phyloP scores from a whole-genome alignment of 1,140 invertebrate species.

The Listronotus oregonensis region DNA sequence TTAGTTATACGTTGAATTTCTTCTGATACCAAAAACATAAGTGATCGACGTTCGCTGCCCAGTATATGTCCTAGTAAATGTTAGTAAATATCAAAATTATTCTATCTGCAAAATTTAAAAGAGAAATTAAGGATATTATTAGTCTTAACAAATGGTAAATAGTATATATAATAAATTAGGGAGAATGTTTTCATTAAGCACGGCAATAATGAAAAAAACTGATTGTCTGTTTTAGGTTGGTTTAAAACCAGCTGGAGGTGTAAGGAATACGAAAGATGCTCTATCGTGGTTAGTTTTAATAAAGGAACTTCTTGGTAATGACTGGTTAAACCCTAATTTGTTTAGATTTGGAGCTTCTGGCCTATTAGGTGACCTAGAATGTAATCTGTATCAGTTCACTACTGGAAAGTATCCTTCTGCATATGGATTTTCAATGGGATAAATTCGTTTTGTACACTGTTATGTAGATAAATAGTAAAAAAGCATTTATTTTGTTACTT shows the following conservation, averaged over 20 bases:
- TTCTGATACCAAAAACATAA: too few relatives aligned
- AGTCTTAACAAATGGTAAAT: too few relatives aligned
- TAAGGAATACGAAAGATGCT: conserved; percentile 85
- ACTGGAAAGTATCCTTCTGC: conserved; percentile 42
- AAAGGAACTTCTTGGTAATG: conserved; percentile 81
- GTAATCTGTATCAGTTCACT: conserved; percentile 62
- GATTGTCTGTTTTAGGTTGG: conserved; percentile 76
- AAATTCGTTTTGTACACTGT: conserved; percentile 4
- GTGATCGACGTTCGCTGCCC: too few relatives aligned
- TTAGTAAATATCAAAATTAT: too few relatives aligned
- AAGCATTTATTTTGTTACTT: background rate
- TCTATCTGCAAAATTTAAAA: too few relatives aligned
- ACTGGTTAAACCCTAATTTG: conserved; percentile 81
- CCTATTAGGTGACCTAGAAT: conserved; percentile 80
- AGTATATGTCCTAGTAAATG: too few relatives aligned
- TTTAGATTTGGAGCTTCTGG: conserved; percentile 96
- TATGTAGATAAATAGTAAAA: background rate
- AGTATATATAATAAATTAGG: too few relatives aligned
- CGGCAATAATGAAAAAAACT: too few relatives aligned
- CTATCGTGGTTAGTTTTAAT: conserved; percentile 87
- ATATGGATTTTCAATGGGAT: conserved; percentile 50
- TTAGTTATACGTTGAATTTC: too few relatives aligned
- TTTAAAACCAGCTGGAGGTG: conserved; percentile 96
- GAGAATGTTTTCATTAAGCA: too few relatives aligned
- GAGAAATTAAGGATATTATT: too few relatives aligned